Evolutionary conservation across 2,113 vertebrate species (phyloP), one percentile per base, ranked within the genome.

Genomic region (Poecilia latipinna): DNA sequence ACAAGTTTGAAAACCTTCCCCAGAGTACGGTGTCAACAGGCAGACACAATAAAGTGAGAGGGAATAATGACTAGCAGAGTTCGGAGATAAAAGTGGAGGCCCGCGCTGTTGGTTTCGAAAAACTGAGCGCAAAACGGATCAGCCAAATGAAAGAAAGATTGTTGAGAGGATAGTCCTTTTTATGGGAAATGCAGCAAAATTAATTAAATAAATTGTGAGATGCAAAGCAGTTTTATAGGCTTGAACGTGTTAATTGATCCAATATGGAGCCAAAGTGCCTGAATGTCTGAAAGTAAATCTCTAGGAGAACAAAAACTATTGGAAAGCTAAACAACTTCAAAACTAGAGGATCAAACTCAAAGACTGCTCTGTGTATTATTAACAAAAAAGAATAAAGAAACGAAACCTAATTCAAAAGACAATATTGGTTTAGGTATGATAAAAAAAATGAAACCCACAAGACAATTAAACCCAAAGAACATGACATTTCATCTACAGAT

Each of bases 1-100:
- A 79, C 84, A 67, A 77, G 79, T 72, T 82, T 70, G 33, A 80
- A 90, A 90, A 82, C 78, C 57, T 77, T 69, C 61, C 35, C 61
- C 71, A 78, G 7, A 73, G 61, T 75, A n/a, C 65, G 70, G 78
- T 79, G 65, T 86, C 81, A 86, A 85, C 66, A 78, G 64, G 61
- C 72, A 22, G 78, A 79, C n/a, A n/a, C 79, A 82, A 88, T 83
- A 81, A 85, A 81, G 72, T 3, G 3, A 63, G 8, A 28, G 74
- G 62, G 72, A 74, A 76, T 88, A 82, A 82, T 82, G 72, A 76
- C 80, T 70, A 72, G 65, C 75, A 39, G 24, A 0, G 42, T 70
- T 82, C 74, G 77, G 78, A 84, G 77, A 84, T 65, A 51, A 67
- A 83, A 68, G 66, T 72, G 22, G 62, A 82, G 57, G 42, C 33